Base-by-base conservation (phyloP, 2,888 invertebrate species). In the Lamellibrachia satsuma region DNA sequence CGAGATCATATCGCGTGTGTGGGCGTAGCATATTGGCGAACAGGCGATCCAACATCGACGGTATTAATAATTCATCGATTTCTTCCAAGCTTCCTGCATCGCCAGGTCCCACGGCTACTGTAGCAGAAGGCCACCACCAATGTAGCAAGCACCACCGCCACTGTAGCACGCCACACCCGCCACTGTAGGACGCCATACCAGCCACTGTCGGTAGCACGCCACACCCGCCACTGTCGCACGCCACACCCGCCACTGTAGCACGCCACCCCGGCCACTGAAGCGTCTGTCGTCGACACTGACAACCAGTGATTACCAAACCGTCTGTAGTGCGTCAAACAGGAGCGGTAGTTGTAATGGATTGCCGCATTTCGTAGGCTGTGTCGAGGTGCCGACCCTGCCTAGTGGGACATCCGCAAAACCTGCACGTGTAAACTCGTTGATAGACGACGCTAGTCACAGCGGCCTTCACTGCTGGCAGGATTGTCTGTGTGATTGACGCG, bases 1-100 rank as follows among this genome's bases (percentile, higher is more conserved):
- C n/a, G 75, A 22, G 22, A 6, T 22, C 75, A 9, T 75, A 15
- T 22, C 75, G n/a, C 22, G 75, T 39, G 39, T 39, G 39, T 75
- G 75, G n/a, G n/a, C 75, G 75, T 15, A n/a, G 6, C 2, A 75
- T 75, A n/a, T 75, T 22, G n/a, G n/a, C 75, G n/a, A 22, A 75
- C 75, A 75, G 75, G 22, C 75, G 75, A 22, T 22, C 75, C 75
- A n/a, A 75, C 75, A 75, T 75, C 75, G 75, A 75, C 75, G 75
- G n/a, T 75, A 75, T 75, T 75, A 75, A 75, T 75, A 75, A 75
- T 75, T 75, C 4, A 75, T 75, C 75, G 75, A 75, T 75, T 75
- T 75, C 75, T 22, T n/a, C 75, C 75, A 75, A 22, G 75, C 75
- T 39, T 39, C 39, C 75, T 75, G 22, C 11, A n/a, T n/a, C 15